Evolutionary conservation across 2,797 vertebrate species (phyloP).

Genomic region (Poecile montanus): DNA sequence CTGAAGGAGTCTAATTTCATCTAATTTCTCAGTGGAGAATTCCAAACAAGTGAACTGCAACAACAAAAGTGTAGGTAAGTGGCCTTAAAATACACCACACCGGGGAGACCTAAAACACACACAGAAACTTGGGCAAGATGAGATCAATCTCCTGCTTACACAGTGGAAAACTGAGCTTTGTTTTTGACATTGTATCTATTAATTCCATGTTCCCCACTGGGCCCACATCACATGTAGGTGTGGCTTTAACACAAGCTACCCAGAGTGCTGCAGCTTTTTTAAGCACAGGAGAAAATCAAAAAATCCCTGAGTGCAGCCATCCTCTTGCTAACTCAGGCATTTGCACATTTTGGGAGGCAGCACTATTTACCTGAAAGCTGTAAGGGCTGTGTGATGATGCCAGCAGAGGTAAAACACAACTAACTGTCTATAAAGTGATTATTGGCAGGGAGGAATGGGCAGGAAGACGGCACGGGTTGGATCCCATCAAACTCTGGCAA

Average conservation of each 20-base stretch:
- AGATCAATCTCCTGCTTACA: neutral
- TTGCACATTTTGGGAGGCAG: neutral
- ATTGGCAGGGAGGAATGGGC: neutral
- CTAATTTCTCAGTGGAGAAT: neutral
- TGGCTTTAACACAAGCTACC: neutral
- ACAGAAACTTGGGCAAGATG: neutral
- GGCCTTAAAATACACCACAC: neutral
- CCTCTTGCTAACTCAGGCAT: neutral
- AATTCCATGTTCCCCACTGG: neutral
- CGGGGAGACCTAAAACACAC: neutral
- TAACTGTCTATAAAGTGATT: neutral
- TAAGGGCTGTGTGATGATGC: neutral
- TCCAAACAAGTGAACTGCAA: neutral
- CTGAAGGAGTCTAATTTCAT: neutral
- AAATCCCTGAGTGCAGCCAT: neutral
- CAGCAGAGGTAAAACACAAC: neutral
- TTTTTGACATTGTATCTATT: neutral
- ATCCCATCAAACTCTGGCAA: neutral
- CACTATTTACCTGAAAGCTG: neutral
- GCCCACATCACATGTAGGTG: accelerated
- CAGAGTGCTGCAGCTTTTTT: neutral
- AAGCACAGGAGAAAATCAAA: neutral
- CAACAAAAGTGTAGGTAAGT: neutral
- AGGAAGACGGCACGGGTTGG: accelerated
- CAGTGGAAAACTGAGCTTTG: neutral